phyloP scores from a whole-genome alignment of 1,140 invertebrate genomes.

The Pantala flavescens region DNA sequence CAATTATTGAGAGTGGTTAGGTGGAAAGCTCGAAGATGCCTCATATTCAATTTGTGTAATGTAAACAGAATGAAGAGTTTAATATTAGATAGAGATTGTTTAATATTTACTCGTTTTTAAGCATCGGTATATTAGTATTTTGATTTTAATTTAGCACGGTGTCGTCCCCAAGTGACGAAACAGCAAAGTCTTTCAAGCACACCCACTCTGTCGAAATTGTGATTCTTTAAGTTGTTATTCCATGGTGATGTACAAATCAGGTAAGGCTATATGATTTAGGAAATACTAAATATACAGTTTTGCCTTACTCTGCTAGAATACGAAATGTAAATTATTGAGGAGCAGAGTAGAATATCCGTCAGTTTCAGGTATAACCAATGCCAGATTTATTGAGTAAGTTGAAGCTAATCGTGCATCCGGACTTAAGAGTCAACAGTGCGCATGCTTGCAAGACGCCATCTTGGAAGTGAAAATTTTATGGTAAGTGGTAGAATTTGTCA shows the following conservation, averaged over 20 bases:
- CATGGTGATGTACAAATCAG: background rate
- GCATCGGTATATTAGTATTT: too few species aligned
- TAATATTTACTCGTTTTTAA: too few species aligned
- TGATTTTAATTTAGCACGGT: too few species aligned
- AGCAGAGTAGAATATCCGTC: background rate
- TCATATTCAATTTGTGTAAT: too few species aligned
- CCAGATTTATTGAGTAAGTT: background rate
- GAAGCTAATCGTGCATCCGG: background rate
- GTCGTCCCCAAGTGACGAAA: background rate
- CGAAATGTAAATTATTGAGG: background rate
- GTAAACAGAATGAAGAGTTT: too few species aligned
- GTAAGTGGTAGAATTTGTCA: conserved; percentile 17
- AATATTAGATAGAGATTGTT: too few species aligned
- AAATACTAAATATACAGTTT: background rate
- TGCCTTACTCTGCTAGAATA: background rate
- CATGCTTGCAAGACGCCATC: conserved; percentile 20
- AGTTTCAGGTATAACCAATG: background rate
- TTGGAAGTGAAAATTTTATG: conserved; percentile 21
- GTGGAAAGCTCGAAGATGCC: too few species aligned
- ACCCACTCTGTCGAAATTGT: background rate
- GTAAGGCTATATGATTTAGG: background rate
- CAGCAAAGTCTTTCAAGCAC: background rate
- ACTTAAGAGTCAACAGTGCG: conserved; percentile 14
- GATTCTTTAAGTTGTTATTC: background rate
- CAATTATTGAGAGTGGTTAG: too few species aligned